These are phyloP conservation scores for Poeciliopsis presidionis DNA, from an alignment of 2,797 vertebrate species.

Conservation along the genomic window DNA sequence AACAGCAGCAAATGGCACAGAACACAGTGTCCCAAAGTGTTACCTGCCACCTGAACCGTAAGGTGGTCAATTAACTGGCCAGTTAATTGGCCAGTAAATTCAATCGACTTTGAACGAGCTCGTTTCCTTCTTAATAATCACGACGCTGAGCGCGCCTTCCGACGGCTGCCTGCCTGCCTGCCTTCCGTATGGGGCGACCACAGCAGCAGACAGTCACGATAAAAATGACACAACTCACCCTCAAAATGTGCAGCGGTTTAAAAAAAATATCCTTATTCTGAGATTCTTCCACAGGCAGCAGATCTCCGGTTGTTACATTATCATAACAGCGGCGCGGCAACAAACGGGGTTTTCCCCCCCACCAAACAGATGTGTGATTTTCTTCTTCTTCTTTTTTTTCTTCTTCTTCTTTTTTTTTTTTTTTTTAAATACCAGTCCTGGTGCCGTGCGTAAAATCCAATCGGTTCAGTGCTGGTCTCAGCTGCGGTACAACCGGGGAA, in stretches of 20 bases:
- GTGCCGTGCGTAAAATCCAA: slow-evolving; percentile 32
- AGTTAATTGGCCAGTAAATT: slow-evolving; percentile 25
- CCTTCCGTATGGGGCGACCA: slow-evolving; percentile 49
- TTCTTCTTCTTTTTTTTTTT: no score
- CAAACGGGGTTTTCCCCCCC: slow-evolving; percentile 40
- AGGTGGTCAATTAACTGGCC: slow-evolving; percentile 4
- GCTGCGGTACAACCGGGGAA: slow-evolving; percentile 36
- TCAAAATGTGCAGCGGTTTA: slow-evolving; percentile 56
- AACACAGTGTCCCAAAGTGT: background rate
- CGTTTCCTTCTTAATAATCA: slow-evolving; percentile 48
- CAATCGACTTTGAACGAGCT: slow-evolving; percentile 18
- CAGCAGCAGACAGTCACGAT: slow-evolving; percentile 34
- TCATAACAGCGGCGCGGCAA: slow-evolving; percentile 60
- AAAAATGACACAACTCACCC: slow-evolving; percentile 74
- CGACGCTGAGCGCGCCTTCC: slow-evolving; percentile 60
- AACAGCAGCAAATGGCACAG: slow-evolving; percentile 12
- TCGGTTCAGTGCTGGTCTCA: slow-evolving; percentile 36
- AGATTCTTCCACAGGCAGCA: slow-evolving; percentile 28
- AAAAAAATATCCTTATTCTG: slow-evolving; percentile 28
- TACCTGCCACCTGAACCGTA: background rate
- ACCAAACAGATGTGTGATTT: slow-evolving; percentile 42
- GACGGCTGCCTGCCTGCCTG: slow-evolving; percentile 49
- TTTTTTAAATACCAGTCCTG: slow-evolving; percentile 32
- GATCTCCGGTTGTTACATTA: slow-evolving; percentile 76
- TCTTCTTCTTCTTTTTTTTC: background rate